Evolutionary conservation across 2,797 vertebrate genomes (phyloP).

Genomic region (Melanotaenia boesemani): DNA sequence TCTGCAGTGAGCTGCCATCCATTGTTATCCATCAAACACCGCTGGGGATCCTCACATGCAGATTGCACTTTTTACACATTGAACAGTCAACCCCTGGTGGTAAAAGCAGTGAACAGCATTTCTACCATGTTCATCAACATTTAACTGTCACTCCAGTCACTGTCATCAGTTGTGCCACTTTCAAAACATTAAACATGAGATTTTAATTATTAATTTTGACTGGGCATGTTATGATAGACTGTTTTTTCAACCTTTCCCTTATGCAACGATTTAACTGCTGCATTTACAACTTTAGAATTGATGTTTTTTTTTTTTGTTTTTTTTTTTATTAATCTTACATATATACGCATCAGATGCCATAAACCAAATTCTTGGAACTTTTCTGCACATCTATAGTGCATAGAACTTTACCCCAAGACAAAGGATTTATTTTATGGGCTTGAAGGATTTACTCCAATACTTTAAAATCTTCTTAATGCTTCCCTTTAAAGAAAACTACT

Average conservation of each 20-base stretch:
- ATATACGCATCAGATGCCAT: too few relatives aligned
- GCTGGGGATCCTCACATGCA: neutral
- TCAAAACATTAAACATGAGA: neutral
- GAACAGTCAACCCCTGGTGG: constrained; percentile 62
- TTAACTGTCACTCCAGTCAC: neutral
- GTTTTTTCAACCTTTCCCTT: neutral
- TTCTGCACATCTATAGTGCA: too few relatives aligned
- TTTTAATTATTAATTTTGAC: neutral
- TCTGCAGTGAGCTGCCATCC: neutral
- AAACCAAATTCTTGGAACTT: too few relatives aligned
- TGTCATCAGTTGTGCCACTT: neutral
- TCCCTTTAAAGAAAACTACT: neutral
- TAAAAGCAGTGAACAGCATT: constrained; percentile 22
- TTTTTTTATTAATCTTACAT: too few relatives aligned
- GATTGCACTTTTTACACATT: neutral
- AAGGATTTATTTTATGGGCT: neutral
- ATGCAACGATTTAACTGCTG: neutral
- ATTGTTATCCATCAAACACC: constrained; percentile 20
- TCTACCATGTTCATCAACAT: neutral
- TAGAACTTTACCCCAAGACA: too few relatives aligned
- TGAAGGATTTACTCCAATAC: neutral
- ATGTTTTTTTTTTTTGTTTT: too few relatives aligned
- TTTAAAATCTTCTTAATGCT: too few relatives aligned
- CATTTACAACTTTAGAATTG: too few relatives aligned
- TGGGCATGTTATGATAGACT: neutral